Evolutionary conservation across 2,113 vertebrate species (phyloP), one percentile per base, ranked within the genome.

Genomic region (Pelvicachromis taeniatus): DNA sequence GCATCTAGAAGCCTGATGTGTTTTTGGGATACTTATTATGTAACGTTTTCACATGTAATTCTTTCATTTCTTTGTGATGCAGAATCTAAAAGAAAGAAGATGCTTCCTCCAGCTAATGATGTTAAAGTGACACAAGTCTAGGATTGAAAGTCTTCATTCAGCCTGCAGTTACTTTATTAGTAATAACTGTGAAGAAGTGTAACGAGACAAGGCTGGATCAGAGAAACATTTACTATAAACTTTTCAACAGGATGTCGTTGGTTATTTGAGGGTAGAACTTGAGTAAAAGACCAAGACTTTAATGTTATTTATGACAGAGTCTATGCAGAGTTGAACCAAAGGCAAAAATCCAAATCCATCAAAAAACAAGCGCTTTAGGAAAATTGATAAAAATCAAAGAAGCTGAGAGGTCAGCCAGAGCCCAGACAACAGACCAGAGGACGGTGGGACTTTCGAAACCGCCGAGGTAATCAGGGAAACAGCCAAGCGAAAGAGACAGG

Each of bases 351-450:
- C 12, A 14, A 16, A 68, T 8, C 23, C 7, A 70, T 23, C 4
- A 23, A 45, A 29, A 68, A 68, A 68, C 63, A 14, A 70, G 21
- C 1, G 0, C 10, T 70, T 70, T 26, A 26, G 26, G 26, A 26
- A 26, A 26, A 70, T 29, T 70, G 48, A 70, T 40, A 21, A 1
- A 48, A 70, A 70, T 14, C 2, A 2, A 48, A 70, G 21, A 70
- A 70, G 40, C 0, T 2, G 4, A 16, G 38, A 1, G 21, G 63
- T 26, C 21, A 26, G 3, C 21, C 21, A 70, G 23, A 70, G 38
- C 16, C n/a, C 21, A 23, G 65, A 26, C 1, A 17, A 45, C 1
- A 42, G 38, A 70, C 65, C 21, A 26, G 65, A 42, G 38, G 21
- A 70, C 5, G 38, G 21, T 9, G n/a, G 19, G 61, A 45, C 21